Percentiles rank a stretch among this genome's conserved stretches.
Evolutionary conservation across 2,113 vertebrate genomes (phyloP).

Genomic region (Pica pica): DNA sequence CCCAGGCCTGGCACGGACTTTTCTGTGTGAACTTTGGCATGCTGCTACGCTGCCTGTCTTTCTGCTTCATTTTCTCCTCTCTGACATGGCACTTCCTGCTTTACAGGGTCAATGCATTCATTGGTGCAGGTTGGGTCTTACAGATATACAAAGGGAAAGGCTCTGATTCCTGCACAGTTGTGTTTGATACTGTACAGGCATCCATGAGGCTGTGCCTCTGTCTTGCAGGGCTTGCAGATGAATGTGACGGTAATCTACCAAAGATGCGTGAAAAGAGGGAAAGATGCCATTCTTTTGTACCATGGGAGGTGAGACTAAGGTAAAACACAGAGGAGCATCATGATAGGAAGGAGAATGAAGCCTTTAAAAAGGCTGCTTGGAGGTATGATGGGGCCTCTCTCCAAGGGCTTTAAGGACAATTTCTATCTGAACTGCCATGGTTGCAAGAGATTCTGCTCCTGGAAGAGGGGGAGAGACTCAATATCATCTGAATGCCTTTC

Average conservation of each 20-base stretch:
- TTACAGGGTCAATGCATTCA: conserved; percentile 3
- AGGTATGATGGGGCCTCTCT: not conserved
- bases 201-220: not conserved
- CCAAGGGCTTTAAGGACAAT: not conserved
- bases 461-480: not conserved
- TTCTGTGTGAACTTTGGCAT: not conserved
- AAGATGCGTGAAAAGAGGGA: not conserved
- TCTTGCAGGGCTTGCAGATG: not conserved
- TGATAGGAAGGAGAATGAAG: not conserved
- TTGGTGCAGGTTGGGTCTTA: not conserved
- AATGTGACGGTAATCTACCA: not conserved
- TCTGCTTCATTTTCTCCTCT: conserved; percentile 24
- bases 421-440: not conserved
- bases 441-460: not conserved
- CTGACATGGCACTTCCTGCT: not conserved
- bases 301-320: not conserved
- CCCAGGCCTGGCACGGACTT: not conserved
- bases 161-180: not conserved
- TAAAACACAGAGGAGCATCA: not conserved
- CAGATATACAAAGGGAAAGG: not conserved
- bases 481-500: not conserved
- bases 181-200: not conserved
- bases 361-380: not conserved
- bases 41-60: not conserved
- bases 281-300: not conserved